Evolutionary conservation across 2,113 vertebrate genomes (phyloP).

Genomic region (Pseudopodoces humilis): DNA sequence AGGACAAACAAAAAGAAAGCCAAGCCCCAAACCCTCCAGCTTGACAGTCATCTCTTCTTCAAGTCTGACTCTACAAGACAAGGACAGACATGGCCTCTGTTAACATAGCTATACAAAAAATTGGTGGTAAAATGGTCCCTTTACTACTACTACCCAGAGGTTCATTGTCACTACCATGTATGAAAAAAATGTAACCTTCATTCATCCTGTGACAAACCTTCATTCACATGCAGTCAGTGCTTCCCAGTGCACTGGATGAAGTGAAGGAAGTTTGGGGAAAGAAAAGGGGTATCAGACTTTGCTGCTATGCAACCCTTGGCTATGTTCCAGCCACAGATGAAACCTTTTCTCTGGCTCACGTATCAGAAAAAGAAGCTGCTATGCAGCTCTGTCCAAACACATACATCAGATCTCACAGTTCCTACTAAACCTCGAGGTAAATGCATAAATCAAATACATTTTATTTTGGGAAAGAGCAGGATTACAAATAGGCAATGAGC

Average conservation of each 20-base stretch:
- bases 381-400: background rate
- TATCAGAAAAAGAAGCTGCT: background rate
- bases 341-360: background rate
- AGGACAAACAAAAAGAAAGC: background rate
- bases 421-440: constrained; percentile 3
- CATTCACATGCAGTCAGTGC: background rate
- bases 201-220: background rate
- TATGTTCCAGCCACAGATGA: background rate
- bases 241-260: background rate
- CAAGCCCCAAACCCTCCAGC: background rate
- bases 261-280: background rate
- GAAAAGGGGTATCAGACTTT: background rate
- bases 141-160: background rate
- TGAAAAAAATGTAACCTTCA: background rate
- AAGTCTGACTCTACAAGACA: background rate
- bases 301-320: background rate
- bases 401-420: background rate
- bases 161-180: background rate
- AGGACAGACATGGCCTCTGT: background rate
- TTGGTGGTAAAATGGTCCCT: background rate
- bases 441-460: background rate
- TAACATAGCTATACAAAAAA: background rate
- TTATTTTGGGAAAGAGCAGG: constrained; percentile 38
- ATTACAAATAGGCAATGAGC: constrained; percentile 46
- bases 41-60: background rate